Evolutionary conservation across 2,888 invertebrate species (phyloP).

Genomic region (Drosophila anceps): DNA sequence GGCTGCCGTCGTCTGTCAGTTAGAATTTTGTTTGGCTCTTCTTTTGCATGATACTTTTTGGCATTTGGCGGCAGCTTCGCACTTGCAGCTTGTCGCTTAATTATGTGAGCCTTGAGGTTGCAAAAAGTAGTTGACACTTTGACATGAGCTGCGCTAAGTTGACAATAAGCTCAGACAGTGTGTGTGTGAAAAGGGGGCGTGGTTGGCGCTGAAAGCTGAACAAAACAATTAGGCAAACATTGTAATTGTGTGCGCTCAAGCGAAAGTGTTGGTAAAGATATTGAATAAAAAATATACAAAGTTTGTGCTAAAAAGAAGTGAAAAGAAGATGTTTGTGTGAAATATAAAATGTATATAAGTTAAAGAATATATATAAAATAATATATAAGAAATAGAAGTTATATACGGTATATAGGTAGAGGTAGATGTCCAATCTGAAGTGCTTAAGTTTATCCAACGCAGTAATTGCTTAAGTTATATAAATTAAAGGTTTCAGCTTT

Average conservation of each 20-base stretch:
- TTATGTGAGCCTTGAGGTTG: conserved; percentile 58
- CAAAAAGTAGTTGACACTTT: conserved; percentile 62
- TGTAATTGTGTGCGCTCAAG: not conserved
- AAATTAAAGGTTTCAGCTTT: too few relatives aligned
- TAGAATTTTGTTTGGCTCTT: conserved; percentile 54
- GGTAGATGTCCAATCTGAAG: too few relatives aligned
- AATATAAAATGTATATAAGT: too few relatives aligned
- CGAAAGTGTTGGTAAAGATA: not conserved
- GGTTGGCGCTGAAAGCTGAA: not conserved
- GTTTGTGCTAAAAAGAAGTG: too few relatives aligned
- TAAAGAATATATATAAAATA: too few relatives aligned
- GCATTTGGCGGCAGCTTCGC: conserved; percentile 56
- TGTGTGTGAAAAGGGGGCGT: not conserved
- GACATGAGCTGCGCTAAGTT: conserved; percentile 51
- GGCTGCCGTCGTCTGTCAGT: conserved; percentile 73
- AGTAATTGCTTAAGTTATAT: too few relatives aligned
- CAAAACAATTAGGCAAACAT: conserved; percentile 12
- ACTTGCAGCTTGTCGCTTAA: conserved; percentile 69
- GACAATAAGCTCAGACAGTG: conserved; percentile 35
- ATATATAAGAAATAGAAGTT: too few relatives aligned
- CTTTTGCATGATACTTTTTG: conserved; percentile 61
- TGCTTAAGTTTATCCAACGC: too few relatives aligned
- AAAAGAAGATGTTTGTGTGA: too few relatives aligned
- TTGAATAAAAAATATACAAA: not conserved
- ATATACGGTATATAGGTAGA: too few relatives aligned